Base-by-base conservation (phyloP, 2,113 vertebrate species). In the Anser brachyrhynchus region DNA sequence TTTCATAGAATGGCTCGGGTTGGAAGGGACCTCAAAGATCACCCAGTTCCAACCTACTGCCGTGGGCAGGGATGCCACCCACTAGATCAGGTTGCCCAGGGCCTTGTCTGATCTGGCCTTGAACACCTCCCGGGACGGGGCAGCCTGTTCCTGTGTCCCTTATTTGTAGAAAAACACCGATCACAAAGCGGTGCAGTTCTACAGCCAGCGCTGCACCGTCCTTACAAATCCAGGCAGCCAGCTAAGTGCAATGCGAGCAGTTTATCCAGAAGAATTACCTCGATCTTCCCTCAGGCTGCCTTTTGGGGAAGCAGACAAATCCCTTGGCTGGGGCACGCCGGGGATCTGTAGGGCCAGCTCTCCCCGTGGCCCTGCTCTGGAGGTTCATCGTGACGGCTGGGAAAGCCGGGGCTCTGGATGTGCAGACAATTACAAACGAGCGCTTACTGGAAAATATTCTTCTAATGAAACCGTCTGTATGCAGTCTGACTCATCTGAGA, bases 401-500 rank as follows among this genome's bases (percentile, higher is more conserved):
- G 83, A n/a, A 84, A 84, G 29, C 46, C 51, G 35, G 14, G 61
- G 62, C 75, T 59, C 52, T 49, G 87, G 55, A 33, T 72, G 76
- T 18, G 73, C 59, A 89, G 84, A 95, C 85, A n/a, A 44, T 92
- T 78, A 77, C 87, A 81, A 43, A 96, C 19, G 71, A 54, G 52
- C 67, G 49, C 1, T 73, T 57, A 23, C 92, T 76, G 73, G 76
- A 69, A 96, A 97, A 69, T 39, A 54, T 89, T 85, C 88, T 44
- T n/a, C 55, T 44, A 51, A 6, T 5, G 18, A 87, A 78, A 72
- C 73, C 8, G 6, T 74, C 83, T 97, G 94, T 26, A 5, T 26
- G 10, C 57, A 23, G 61, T 29, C 92, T 97, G 97, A 97, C 80
- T 97, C 97, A 97, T 73, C 80, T 14, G 16, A 91, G 86, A 91